phyloP scores from a whole-genome alignment of 2,113 vertebrate species.

The Brienomyrus brachyistius region DNA sequence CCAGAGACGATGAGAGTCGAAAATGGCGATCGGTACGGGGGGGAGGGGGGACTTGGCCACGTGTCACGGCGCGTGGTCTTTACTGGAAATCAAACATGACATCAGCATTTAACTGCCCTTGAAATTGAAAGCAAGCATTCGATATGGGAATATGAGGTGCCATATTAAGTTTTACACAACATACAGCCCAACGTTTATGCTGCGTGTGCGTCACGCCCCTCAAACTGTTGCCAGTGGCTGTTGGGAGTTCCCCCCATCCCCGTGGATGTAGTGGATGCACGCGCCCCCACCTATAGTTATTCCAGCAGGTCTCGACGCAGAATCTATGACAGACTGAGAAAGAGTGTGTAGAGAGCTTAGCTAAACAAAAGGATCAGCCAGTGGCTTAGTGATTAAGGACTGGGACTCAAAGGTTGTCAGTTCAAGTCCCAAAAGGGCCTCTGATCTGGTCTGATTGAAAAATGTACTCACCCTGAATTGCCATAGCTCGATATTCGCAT shows the following conservation, averaged over 20 bases:
- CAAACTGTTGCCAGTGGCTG: not conserved
- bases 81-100: constrained; percentile 27
- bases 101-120: constrained; percentile 4
- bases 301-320: not conserved
- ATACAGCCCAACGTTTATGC: not conserved
- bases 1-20: constrained; percentile 33
- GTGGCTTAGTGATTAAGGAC: not conserved
- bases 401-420: not conserved
- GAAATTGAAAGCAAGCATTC: not conserved
- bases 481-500: not conserved
- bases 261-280: not conserved
- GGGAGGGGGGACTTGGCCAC: constrained; percentile 42
- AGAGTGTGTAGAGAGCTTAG: not conserved
- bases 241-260: not conserved
- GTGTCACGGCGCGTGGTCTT: constrained; percentile 31
- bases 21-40: constrained; percentile 42
- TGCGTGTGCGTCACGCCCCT: not conserved
- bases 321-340: not conserved
- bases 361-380: not conserved
- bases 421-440: not conserved
- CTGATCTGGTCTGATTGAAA: not conserved
- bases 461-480: not conserved
- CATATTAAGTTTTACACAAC: not conserved
- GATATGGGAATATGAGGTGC: not conserved
- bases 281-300: not conserved